A percentile compares a stretch with the other conserved stretches of the same genome.
Conservation (phyloP, 2,888 invertebrate species). For the Sabatieria punctata region DNA sequence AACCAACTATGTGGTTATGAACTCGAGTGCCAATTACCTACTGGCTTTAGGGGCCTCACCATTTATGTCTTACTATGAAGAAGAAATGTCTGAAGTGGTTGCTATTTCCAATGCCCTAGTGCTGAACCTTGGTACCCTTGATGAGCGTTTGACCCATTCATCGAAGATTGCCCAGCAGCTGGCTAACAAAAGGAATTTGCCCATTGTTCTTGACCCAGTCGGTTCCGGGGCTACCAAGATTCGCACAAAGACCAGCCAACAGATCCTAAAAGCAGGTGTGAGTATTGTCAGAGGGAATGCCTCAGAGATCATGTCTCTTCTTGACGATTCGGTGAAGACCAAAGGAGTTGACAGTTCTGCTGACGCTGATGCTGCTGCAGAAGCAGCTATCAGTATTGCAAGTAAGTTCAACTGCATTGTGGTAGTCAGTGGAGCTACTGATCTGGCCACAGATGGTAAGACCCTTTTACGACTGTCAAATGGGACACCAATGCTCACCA, state of each 20-base stretch:
- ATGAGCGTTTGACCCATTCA: background rate
- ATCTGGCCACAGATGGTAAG: no score
- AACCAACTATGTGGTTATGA: background rate
- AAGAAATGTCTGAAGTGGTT: background rate
- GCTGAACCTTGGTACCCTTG: background rate
- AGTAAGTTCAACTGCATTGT: no score
- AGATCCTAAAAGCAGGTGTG: no score
- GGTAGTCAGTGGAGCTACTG: no score
- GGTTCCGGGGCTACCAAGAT: background rate
- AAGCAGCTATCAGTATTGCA: no score
- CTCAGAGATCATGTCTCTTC: no score
- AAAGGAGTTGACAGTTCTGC: no score
- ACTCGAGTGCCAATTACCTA: background rate
- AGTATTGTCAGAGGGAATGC: no score
- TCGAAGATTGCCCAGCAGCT: background rate
- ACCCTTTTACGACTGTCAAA: no score
- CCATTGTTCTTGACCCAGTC: background rate
- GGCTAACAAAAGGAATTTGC: background rate
- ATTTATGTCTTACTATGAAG: background rate
- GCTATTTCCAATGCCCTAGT: background rate
- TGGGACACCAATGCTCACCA: no score
- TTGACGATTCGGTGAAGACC: no score
- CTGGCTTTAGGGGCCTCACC: background rate
- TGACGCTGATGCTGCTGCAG: no score
- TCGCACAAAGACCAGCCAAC: background rate